Evolutionary conservation across 2,888 invertebrate species (phyloP), one percentile per base, ranked within the genome.

Genomic region (Coelogynopora nodosa): DNA sequence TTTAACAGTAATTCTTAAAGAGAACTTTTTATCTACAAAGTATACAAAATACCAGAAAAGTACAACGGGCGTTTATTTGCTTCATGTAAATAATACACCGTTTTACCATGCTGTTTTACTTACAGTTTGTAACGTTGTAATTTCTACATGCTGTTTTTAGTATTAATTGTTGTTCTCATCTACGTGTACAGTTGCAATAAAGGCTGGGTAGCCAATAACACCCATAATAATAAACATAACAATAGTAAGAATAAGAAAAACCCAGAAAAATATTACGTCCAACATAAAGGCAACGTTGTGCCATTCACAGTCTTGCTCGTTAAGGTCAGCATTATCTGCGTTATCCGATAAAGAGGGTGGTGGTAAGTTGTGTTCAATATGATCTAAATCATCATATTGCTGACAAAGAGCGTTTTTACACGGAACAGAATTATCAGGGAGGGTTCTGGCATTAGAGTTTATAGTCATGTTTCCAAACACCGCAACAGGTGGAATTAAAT

Each of bases 211-310:
- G 2, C 30, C 82, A 28, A 82, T 30, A 5, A 28, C 23, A n/a
- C 82, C 29, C 30, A 82, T 82, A 28, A 1, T 82, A 23, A 82
- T 10, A 13, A 82, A 82, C 82, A 82, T 82, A 28, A 28, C 82
- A 28, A 18, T 30, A 0, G 82, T 82, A 30, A 82, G 82, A 0
- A 30, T 23, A 1, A 30, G 29, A 28, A 82, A 82, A 23, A 82
- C 82, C 82, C 82, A 82, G 27, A 82, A 82, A 27, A 82, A 82
- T 0, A 82, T 82, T 1, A 28, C 30, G 28, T 82, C 82, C 82
- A 82, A 13, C 2, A 30, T 30, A 28, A 82, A 82, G 13, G 82
- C 82, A 1, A 28, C 82, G 27, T 82, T 23, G 30, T 82, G 29
- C 82, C 82, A 82, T 5, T 49, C 49, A 49, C 49, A 49, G 10